Conservation (phyloP, 2,113 vertebrate species). For the Ceyx cyanopectus region DNA sequence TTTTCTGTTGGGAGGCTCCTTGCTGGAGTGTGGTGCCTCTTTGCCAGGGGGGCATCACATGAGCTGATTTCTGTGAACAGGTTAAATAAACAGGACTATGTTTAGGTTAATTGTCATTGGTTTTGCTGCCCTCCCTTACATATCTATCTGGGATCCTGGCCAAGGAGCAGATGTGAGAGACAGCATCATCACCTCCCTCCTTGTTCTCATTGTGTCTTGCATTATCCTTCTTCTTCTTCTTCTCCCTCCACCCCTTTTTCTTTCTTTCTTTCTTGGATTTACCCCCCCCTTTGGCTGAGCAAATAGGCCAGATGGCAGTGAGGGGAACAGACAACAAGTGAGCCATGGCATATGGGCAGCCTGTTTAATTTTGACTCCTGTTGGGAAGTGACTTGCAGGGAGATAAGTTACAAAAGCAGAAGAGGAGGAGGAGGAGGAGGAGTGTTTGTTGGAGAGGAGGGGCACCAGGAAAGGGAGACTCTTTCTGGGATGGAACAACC, state of each 20-base stretch:
- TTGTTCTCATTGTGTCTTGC: conserved; percentile 72
- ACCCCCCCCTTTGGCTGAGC: conserved; percentile 80
- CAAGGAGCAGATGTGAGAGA: conserved; percentile 89
- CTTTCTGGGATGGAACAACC: conserved; percentile 51
- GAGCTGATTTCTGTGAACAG: conserved; percentile 86
- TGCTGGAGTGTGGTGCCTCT: conserved; percentile 24
- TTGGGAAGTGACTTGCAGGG: conserved; percentile 86
- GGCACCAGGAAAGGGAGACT: conserved; percentile 46
- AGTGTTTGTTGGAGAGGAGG: not conserved
- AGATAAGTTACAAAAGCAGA: conserved; percentile 81
- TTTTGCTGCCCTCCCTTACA: conserved; percentile 82
- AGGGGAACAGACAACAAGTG: conserved; percentile 93
- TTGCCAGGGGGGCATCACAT: conserved; percentile 43
- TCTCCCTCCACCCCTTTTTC: not conserved
- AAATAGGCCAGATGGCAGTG: conserved; percentile 95
- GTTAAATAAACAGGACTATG: conserved; percentile 91
- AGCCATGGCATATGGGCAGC: conserved; percentile 97
- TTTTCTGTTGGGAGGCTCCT: conserved; percentile 16
- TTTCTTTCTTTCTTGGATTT: not conserved
- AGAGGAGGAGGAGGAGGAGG: conserved; percentile 63
- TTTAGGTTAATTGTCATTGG: conserved; percentile 94
- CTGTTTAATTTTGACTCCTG: conserved; percentile 97
- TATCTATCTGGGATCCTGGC: conserved; percentile 84
- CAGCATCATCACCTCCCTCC: conserved; percentile 71
- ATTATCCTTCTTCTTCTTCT: conserved; percentile 39